Conservation (phyloP, 2,113 vertebrate genomes). For the Procavia capensis region DNA sequence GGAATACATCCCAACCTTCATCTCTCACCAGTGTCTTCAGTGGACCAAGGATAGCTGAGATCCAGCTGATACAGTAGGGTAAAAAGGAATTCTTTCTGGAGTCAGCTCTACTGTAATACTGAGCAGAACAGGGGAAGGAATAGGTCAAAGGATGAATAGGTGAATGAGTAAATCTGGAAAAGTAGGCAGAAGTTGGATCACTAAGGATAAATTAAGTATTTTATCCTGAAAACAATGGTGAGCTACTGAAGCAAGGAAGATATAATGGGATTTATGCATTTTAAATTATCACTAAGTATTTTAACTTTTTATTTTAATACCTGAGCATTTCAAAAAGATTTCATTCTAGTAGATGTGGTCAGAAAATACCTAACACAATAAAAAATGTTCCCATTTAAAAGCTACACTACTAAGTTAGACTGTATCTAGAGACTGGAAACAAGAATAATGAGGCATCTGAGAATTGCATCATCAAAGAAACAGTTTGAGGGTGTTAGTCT, state of each 20-base stretch:
- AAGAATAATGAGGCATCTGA: slow-evolving; percentile 48
- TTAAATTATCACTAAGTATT: slow-evolving; percentile 18
- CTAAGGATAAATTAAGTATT: background rate
- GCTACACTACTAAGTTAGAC: background rate
- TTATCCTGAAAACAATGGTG: background rate
- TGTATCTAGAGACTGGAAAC: background rate
- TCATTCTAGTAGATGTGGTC: background rate
- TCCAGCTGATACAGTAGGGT: background rate
- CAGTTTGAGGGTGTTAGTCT: slow-evolving; percentile 32
- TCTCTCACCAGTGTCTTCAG: background rate
- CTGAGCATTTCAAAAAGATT: background rate
- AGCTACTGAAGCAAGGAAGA: background rate
- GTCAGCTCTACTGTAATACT: background rate
- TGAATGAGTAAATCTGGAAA: background rate
- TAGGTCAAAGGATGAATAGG: background rate
- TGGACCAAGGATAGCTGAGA: background rate
- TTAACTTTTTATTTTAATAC: slow-evolving; percentile 15
- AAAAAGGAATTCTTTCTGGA: background rate
- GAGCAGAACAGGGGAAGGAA: background rate
- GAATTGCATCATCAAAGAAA: slow-evolving; percentile 50
- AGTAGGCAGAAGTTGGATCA: background rate
- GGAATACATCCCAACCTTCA: background rate
- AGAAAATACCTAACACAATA: slow-evolving; percentile 52
- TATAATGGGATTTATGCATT: slow-evolving; percentile 4
- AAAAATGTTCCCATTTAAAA: slow-evolving; percentile 28